These are phyloP conservation scores for Vidua macroura DNA, from an alignment of 2,113 vertebrate genomes.

Conservation along the genomic window DNA sequence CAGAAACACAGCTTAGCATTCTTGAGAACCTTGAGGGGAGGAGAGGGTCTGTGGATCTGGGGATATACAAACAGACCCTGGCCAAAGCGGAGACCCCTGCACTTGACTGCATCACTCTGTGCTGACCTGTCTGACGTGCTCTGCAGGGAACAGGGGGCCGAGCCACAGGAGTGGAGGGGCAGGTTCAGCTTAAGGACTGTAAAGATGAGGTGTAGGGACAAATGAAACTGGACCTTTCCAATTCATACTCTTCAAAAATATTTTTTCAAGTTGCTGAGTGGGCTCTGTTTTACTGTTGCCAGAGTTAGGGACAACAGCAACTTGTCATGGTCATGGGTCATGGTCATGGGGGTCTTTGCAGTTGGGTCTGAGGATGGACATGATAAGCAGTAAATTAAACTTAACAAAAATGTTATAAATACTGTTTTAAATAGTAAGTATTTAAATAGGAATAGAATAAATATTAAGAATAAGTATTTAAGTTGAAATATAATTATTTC, in stretches of 20 bases:
- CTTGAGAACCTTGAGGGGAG: background rate
- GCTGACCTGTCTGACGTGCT: background rate
- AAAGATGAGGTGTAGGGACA: background rate
- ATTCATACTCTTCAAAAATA: background rate
- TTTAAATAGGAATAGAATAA: background rate
- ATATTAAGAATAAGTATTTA: background rate
- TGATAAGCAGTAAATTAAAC: background rate
- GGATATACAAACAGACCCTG: no score
- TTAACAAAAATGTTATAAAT: background rate
- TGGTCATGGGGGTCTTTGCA: background rate
- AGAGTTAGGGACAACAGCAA: background rate
- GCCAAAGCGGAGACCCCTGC: background rate
- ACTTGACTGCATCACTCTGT: background rate
- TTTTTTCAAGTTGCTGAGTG: background rate
- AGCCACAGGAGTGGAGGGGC: background rate
- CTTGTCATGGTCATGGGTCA: background rate
- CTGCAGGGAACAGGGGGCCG: background rate
- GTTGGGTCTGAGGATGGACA: background rate
- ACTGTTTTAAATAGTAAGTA: background rate
- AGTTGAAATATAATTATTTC: background rate
- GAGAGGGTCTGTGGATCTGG: background rate
- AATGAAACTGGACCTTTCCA: rapidly evolving
- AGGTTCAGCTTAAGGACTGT: background rate
- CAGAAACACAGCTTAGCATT: background rate
- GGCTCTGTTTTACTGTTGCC: background rate